These are phyloP conservation scores for Tachina grossa DNA, from an alignment of 2,888 invertebrate genomes.

Conservation along the genomic window DNA sequence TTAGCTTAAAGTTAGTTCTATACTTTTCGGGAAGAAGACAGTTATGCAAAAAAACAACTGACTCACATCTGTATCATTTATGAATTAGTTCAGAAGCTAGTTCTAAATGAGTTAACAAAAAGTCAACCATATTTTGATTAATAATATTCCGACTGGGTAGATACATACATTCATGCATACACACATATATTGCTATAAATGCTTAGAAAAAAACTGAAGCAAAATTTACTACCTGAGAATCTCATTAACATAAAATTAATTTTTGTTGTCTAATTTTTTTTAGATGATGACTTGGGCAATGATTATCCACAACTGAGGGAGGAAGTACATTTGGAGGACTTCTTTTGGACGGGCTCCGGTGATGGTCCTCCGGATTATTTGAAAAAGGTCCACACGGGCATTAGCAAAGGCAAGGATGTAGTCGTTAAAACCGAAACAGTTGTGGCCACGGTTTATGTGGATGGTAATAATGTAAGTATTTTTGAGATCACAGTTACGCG, in stretches of 20 bases:
- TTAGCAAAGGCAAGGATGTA: slow-evolving; percentile 84
- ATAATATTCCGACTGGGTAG: too few species aligned
- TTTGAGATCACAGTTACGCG: background rate
- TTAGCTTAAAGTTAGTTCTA: too few species aligned
- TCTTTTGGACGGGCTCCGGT: slow-evolving; percentile 95
- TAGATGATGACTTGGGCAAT: slow-evolving; percentile 77
- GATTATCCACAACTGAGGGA: slow-evolving; percentile 80
- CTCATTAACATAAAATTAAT: background rate
- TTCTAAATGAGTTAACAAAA: too few species aligned
- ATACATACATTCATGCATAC: too few species aligned
- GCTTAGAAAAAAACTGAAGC: too few species aligned
- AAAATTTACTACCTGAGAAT: too few species aligned
- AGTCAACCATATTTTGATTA: too few species aligned
- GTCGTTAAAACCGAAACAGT: slow-evolving; percentile 88
- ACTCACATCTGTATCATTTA: too few species aligned
- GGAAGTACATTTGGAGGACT: slow-evolving; percentile 87
- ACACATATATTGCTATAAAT: too few species aligned
- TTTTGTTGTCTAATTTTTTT: background rate
- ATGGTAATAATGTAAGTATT: slow-evolving; percentile 82
- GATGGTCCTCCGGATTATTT: slow-evolving; percentile 87
- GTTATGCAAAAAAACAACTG: too few species aligned
- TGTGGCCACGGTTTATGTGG: slow-evolving; percentile 88
- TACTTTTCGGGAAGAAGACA: too few species aligned
- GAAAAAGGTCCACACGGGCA: slow-evolving; percentile 83
- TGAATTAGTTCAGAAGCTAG: too few species aligned